Percentiles rank a stretch among this genome's conserved stretches.
Evolutionary conservation across 2,797 vertebrate species (phyloP).

Genomic region (Labeo calbasu): DNA sequence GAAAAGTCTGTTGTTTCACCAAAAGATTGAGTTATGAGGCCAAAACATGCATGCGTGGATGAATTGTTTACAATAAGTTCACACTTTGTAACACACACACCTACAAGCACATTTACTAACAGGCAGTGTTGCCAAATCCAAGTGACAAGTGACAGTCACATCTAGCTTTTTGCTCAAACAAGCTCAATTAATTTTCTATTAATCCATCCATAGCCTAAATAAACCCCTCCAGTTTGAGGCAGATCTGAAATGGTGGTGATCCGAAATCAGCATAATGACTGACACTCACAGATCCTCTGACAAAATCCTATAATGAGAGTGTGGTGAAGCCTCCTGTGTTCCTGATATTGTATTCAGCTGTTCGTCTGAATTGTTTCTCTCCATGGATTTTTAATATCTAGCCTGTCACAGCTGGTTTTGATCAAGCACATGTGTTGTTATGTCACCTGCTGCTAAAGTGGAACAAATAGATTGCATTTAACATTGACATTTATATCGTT

Average conservation of each 20-base stretch:
- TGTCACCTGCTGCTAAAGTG: slow-evolving; percentile 24
- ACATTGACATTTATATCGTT: slow-evolving; percentile 63
- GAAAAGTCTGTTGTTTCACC: no score
- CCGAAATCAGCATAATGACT: neutral
- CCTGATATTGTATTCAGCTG: slow-evolving; percentile 41
- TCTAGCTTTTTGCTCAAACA: no score
- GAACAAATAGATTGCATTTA: slow-evolving; percentile 52
- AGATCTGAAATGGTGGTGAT: slow-evolving; percentile 4
- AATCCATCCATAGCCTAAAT: neutral
- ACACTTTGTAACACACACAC: no score
- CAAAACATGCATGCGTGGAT: no score
- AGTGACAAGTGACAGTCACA: no score
- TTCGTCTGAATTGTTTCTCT: slow-evolving; percentile 46
- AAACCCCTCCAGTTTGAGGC: neutral
- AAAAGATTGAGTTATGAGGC: no score
- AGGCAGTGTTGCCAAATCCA: no score
- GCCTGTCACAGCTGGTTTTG: slow-evolving; percentile 56
- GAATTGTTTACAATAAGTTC: no score
- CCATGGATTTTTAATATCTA: slow-evolving; percentile 56
- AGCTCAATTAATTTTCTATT: neutral
- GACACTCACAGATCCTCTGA: neutral
- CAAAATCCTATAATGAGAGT: neutral
- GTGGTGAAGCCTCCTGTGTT: slow-evolving; percentile 15
- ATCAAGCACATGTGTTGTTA: slow-evolving; percentile 33
- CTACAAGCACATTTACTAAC: no score